Percentiles rank a stretch among this genome's conserved stretches.
Conservation (phyloP, 2,797 vertebrate species). For the Betta splendens region DNA sequence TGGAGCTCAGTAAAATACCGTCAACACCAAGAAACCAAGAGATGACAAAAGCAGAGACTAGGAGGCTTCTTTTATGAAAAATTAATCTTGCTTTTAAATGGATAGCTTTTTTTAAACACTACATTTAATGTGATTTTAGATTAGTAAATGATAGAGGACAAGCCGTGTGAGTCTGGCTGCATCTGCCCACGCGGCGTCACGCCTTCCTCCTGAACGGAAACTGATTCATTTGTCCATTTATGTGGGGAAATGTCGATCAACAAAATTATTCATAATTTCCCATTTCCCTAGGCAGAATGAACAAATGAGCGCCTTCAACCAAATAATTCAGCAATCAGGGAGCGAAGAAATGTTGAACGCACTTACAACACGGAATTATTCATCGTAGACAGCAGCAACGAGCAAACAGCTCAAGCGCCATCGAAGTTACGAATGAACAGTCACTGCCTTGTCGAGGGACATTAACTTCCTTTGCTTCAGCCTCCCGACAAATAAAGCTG, state of each 20-base stretch:
- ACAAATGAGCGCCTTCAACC: constrained; percentile 62
- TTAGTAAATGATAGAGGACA: too few relatives aligned
- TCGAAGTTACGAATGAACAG: constrained; percentile 64
- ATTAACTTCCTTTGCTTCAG: constrained; percentile 66
- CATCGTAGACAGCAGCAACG: constrained; percentile 48
- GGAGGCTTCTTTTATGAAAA: constrained; percentile 13
- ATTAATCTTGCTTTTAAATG: constrained; percentile 16
- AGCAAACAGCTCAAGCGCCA: constrained; percentile 52
- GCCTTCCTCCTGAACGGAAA: constrained; percentile 34
- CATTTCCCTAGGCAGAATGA: constrained; percentile 38
- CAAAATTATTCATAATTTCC: constrained; percentile 57
- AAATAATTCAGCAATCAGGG: constrained; percentile 57
- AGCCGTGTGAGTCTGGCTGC: constrained; percentile 5
- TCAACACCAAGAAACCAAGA: constrained; percentile 37
- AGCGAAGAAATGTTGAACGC: constrained; percentile 50
- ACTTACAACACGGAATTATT: constrained; percentile 62
- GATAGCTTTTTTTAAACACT: too few relatives aligned
- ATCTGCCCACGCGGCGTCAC: neutral
- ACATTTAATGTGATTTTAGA: too few relatives aligned
- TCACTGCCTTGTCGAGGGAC: constrained; percentile 60
- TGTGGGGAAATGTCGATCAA: constrained; percentile 53
- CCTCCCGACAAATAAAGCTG: constrained; percentile 61
- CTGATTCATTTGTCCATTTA: constrained; percentile 57
- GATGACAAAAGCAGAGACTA: constrained; percentile 27
- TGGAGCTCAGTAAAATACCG: constrained; percentile 31